Percentiles rank a stretch among this genome's conserved stretches.
Conservation (phyloP, 2,797 vertebrate genomes). For the Pitangus sulphuratus region DNA sequence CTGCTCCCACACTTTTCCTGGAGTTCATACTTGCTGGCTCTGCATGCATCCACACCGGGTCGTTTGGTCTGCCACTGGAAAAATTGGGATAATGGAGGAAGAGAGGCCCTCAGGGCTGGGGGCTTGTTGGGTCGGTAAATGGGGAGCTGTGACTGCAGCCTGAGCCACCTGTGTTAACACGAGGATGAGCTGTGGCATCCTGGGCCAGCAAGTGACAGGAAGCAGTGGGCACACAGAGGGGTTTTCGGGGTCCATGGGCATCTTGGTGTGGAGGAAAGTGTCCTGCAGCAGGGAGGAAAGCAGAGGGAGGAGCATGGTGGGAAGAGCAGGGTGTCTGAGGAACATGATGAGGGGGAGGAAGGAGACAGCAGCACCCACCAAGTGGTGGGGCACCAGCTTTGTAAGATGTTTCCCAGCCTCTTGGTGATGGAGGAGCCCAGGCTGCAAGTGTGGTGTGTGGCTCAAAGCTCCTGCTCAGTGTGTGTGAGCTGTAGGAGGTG, state of each 20-base stretch:
- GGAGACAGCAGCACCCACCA: not conserved
- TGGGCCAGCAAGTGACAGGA: not conserved
- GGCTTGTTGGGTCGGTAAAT: not conserved
- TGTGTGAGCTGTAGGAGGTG: not conserved
- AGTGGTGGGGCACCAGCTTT: not conserved
- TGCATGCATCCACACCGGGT: not conserved
- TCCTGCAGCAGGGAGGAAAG: not conserved
- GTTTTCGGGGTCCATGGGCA: not conserved
- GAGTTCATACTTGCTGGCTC: not conserved
- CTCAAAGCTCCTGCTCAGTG: fast-evolving
- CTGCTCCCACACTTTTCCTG: not conserved
- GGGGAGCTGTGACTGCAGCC: not conserved
- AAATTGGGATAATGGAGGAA: not conserved
- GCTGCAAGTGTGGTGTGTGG: not conserved
- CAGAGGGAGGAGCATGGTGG: not conserved
- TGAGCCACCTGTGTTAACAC: fast-evolving
- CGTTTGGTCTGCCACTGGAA: not conserved
- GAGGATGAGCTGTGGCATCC: not conserved
- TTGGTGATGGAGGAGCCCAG: not conserved
- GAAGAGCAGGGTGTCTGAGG: not conserved
- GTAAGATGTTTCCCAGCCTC: not conserved
- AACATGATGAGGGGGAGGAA: not conserved
- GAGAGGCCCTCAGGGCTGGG: not conserved
- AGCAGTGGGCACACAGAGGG: not conserved
- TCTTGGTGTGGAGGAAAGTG: not conserved